Evolutionary conservation across 2,113 vertebrate genomes (phyloP).

Genomic region (Blennius ocellaris): DNA sequence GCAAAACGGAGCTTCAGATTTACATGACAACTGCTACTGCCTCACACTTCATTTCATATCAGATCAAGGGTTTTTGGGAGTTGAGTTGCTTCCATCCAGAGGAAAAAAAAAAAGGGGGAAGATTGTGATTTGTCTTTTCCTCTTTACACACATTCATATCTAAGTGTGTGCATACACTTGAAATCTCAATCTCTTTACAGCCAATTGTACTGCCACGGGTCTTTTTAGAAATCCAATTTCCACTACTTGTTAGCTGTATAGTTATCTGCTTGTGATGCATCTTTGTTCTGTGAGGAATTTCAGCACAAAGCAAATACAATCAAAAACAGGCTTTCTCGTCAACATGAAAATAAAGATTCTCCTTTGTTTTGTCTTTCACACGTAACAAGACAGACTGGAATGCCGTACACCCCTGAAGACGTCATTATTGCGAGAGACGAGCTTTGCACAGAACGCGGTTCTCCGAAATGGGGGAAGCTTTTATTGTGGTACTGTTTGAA

Average conservation of each 20-base stretch:
- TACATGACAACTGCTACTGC: constrained; percentile 9
- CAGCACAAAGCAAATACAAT: constrained; percentile 21
- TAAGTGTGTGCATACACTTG: background rate
- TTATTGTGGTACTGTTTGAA: constrained; percentile 4
- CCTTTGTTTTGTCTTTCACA: constrained; percentile 31
- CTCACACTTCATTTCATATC: background rate
- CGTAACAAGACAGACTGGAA: constrained; percentile 1
- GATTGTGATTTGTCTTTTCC: background rate
- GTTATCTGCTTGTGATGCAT: constrained; percentile 14
- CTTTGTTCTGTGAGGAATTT: constrained; percentile 30
- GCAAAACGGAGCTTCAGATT: background rate
- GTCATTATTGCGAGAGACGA: constrained; percentile 29
- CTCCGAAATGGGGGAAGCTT: background rate
- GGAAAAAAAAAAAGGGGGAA: background rate
- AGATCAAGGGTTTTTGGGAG: background rate
- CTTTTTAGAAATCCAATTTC: constrained; percentile 63
- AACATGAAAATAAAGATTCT: constrained; percentile 26
- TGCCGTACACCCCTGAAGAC: constrained; percentile 14
- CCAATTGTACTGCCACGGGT: constrained; percentile 31
- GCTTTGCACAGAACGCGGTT: constrained; percentile 2
- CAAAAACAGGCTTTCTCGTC: constrained; percentile 19
- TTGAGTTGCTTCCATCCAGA: constrained; percentile 1
- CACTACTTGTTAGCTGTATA: constrained; percentile 32
- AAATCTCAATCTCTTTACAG: constrained; percentile 20
- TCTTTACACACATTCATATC: background rate